A percentile compares a stretch with the other conserved stretches of the same genome.
phyloP scores from a whole-genome alignment of 2,797 vertebrate species.

The Oreortyx pictus region DNA sequence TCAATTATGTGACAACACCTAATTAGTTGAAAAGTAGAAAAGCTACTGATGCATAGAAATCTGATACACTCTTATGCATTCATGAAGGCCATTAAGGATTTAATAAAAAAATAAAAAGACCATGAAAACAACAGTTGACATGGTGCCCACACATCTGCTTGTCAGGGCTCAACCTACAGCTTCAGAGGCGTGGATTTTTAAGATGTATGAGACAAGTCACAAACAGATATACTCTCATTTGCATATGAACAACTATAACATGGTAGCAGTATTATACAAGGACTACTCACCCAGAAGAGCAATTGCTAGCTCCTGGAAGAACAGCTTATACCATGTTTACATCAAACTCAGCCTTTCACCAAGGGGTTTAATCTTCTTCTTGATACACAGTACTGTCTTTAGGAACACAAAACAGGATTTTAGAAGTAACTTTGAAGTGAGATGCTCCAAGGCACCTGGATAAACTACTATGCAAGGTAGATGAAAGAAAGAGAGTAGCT shows the following conservation, averaged over 20 bases:
- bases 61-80: background rate
- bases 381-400: background rate
- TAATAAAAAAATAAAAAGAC: background rate
- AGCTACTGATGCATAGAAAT: background rate
- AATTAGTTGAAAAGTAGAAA: background rate
- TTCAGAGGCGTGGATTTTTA: background rate
- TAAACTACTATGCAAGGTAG: background rate
- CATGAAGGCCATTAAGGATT: background rate
- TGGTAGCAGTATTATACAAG: background rate
- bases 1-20: background rate
- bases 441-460: background rate
- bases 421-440: background rate
- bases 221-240: background rate
- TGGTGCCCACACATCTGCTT: accelerated
- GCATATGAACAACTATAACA: background rate
- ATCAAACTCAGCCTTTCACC: background rate
- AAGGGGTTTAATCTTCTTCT: background rate
- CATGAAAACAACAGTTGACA: background rate
- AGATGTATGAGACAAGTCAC: background rate
- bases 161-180: background rate
- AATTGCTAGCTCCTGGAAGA: background rate
- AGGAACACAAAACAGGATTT: background rate
- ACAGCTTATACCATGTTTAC: background rate
- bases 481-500: background rate
- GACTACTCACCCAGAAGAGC: background rate